Evolutionary conservation across 2,113 vertebrate species (phyloP).

Genomic region (Zeus faber): DNA sequence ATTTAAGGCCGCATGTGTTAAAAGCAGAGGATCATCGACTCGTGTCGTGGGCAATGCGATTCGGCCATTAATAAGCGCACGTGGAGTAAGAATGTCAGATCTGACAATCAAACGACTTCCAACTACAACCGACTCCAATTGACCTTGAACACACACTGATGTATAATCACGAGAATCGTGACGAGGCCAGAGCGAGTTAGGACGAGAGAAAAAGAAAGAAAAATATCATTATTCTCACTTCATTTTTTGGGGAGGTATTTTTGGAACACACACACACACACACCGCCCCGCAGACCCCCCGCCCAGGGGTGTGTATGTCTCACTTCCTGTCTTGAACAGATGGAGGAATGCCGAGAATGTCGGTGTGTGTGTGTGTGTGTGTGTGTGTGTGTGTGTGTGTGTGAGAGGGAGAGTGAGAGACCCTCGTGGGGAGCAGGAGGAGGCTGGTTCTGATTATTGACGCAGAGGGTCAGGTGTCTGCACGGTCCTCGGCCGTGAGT

Average conservation of each 20-base stretch:
- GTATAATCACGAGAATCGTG: no score
- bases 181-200: neutral
- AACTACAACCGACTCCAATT: no score
- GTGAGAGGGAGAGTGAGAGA: slow-evolving; percentile 2
- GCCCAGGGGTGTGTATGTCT: neutral
- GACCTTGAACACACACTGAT: no score
- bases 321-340: slow-evolving; percentile 42
- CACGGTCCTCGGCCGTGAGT: neutral
- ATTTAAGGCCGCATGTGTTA: no score
- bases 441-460: slow-evolving; percentile 41
- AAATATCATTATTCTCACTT: neutral
- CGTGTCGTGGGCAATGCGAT: no score
- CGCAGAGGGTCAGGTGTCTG: neutral
- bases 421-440: slow-evolving; percentile 13
- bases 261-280: slow-evolving; percentile 1
- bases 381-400: slow-evolving; percentile 19
- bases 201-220: neutral
- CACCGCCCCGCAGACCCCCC: neutral
- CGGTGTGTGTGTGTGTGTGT: slow-evolving; percentile 30
- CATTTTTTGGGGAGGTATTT: neutral
- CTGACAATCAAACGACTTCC: no score
- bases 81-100: no score
- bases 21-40: no score
- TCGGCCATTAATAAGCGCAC: no score
- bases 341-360: slow-evolving; percentile 59